Conservation (phyloP, 1,140 invertebrate genomes). For the Aphelinus atriplicis region DNA sequence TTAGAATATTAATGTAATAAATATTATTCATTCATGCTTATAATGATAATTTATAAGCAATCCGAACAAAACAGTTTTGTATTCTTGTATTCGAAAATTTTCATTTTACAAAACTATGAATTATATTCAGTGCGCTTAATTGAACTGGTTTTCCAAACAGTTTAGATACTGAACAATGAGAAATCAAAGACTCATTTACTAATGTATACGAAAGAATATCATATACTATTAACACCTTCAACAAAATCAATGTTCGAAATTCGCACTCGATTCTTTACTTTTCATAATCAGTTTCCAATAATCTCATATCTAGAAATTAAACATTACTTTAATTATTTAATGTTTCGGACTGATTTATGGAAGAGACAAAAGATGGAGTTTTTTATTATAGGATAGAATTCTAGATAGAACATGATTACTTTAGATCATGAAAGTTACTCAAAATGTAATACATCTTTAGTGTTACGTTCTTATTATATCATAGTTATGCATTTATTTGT, state of each 20-base stretch:
- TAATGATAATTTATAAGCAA: too few species aligned
- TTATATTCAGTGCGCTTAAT: too few species aligned
- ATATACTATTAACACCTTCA: neutral
- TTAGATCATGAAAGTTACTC: slow-evolving; percentile 6
- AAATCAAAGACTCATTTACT: slow-evolving; percentile 34
- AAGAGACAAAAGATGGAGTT: neutral
- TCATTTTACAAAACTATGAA: too few species aligned
- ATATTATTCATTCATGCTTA: neutral
- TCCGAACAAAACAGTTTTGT: too few species aligned
- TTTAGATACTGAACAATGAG: slow-evolving; percentile 31
- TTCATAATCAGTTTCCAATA: slow-evolving; percentile 6
- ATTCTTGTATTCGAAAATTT: too few species aligned
- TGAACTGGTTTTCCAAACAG: too few species aligned
- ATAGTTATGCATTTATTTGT: slow-evolving; percentile 10
- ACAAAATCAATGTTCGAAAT: too few species aligned
- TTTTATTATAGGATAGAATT: slow-evolving; percentile 9
- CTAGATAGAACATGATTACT: neutral
- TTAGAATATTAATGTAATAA: neutral
- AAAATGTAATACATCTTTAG: slow-evolving; percentile 13
- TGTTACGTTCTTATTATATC: slow-evolving; percentile 17
- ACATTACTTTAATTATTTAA: slow-evolving; percentile 5
- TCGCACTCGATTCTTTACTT: neutral
- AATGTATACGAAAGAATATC: slow-evolving; percentile 31
- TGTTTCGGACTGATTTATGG: slow-evolving; percentile 1
- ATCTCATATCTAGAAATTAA: slow-evolving; percentile 4